Conservation (phyloP, 2,888 invertebrate species). For the Diaprepes abbreviatus region DNA sequence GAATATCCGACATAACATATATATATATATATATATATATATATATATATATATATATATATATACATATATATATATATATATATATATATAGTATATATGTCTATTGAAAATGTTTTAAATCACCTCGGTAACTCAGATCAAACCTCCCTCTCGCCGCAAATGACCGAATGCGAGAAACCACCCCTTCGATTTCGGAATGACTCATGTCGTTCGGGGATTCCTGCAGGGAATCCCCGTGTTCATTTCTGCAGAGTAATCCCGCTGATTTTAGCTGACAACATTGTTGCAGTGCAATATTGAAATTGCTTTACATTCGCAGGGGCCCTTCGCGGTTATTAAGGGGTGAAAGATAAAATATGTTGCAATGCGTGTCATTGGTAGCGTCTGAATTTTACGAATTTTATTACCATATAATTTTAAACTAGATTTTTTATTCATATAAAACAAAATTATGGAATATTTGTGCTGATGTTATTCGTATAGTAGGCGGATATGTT, state of each 20-base stretch:
- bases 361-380: not conserved
- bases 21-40: too few species aligned
- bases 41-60: too few species aligned
- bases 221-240: constrained; percentile 64
- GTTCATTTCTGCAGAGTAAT: constrained; percentile 45
- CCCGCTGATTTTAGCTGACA: constrained; percentile 33
- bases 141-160: constrained; percentile 28
- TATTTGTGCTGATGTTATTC: too few species aligned
- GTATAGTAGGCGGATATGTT: too few species aligned
- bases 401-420: too few species aligned
- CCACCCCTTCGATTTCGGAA: constrained; percentile 62
- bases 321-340: not conserved
- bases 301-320: constrained; percentile 47
- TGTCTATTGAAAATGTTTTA: too few species aligned
- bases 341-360: constrained; percentile 24
- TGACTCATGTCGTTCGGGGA: constrained; percentile 64
- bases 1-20: too few species aligned
- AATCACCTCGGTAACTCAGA: constrained; percentile 11
- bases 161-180: constrained; percentile 50
- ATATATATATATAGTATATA: too few species aligned
- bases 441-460: too few species aligned
- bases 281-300: constrained; percentile 53
- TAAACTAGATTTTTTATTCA: too few species aligned
- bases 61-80: too few species aligned
- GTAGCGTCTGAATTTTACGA: too few species aligned